phyloP scores from a whole-genome alignment of 2,113 vertebrate species.

The Collichthys lucidus region DNA sequence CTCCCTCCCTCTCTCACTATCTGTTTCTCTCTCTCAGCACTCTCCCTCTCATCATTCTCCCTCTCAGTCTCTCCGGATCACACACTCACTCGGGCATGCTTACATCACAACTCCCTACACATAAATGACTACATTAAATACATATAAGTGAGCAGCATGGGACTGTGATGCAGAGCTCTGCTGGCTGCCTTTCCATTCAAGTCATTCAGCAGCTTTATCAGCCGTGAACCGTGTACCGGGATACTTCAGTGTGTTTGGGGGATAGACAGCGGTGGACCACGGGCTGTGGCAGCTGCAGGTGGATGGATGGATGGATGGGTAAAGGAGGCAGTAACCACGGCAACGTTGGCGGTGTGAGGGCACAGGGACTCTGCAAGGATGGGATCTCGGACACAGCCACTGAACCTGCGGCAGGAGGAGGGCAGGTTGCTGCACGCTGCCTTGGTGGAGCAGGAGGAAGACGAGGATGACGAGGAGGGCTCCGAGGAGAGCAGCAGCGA shows the following conservation, averaged over 20 bases:
- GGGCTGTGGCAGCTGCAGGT: conserved; percentile 50
- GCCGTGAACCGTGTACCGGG: conserved; percentile 18
- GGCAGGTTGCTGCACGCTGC: conserved; percentile 85
- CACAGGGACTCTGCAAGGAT: conserved; percentile 80
- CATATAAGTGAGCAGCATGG: conserved; percentile 68
- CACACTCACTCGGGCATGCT: conserved; percentile 72
- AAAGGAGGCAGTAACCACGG: conserved; percentile 75
- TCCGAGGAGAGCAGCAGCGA: conserved; percentile 70
- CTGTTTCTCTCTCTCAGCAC: conserved; percentile 55
- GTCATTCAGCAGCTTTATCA: conserved; percentile 26
- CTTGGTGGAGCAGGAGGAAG: conserved; percentile 85
- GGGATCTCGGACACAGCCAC: conserved; percentile 88
- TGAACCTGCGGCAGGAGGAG: conserved; percentile 82
- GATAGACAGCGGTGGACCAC: conserved; percentile 57
- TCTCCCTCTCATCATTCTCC: conserved; percentile 63
- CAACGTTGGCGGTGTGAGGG: conserved; percentile 69
- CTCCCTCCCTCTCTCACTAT: conserved; percentile 49
- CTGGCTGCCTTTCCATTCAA: conserved; percentile 52
- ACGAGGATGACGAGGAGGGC: conserved; percentile 82
- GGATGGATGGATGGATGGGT: conserved; percentile 54
- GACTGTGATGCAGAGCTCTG: conserved; percentile 66
- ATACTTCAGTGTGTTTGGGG: conserved; percentile 42
- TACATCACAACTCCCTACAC: conserved; percentile 84
- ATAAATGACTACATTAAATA: conserved; percentile 76
- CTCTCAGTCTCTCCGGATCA: conserved; percentile 63